phyloP scores from a whole-genome alignment of 1,140 invertebrate genomes.

The Danaus plexippus region DNA sequence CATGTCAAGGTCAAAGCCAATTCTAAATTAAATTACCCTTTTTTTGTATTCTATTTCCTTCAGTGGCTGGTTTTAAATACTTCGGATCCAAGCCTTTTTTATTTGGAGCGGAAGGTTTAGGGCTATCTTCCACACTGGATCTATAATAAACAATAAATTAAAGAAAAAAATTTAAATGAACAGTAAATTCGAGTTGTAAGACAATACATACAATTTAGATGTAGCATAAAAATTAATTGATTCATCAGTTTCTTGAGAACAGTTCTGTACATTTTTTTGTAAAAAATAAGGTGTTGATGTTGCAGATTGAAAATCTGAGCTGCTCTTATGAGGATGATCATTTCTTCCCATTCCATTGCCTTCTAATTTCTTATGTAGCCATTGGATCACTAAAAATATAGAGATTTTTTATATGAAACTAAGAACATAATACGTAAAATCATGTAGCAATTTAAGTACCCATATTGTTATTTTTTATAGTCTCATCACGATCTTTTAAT shows the following conservation, averaged over 20 bases:
- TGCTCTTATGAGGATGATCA: constrained; percentile 19
- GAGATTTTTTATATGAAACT: constrained; percentile 6
- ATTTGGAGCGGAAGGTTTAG: constrained; percentile 20
- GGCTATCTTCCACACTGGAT: constrained; percentile 50
- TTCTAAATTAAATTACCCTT: constrained; percentile 26
- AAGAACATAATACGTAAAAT: background rate
- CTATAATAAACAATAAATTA: constrained; percentile 23
- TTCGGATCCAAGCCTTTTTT: constrained; percentile 59
- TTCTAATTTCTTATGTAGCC: constrained; percentile 69
- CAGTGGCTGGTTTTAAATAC: constrained; percentile 53
- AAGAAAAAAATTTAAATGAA: background rate
- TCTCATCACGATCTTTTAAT: constrained; percentile 74
- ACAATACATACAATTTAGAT: constrained; percentile 48
- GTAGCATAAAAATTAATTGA: constrained; percentile 63
- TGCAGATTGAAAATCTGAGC: constrained; percentile 28
- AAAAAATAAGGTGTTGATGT: constrained; percentile 56
- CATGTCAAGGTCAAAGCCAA: background rate
- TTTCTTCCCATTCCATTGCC: constrained; percentile 23
- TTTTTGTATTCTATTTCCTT: constrained; percentile 25
- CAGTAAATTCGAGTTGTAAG: constrained; percentile 5
- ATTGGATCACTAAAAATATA: constrained; percentile 61
- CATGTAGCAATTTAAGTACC: constrained; percentile 46
- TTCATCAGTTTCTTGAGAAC: constrained; percentile 46
- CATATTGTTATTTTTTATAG: constrained; percentile 77
- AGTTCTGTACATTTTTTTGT: constrained; percentile 31